phyloP scores from a whole-genome alignment of 2,888 invertebrate genomes.

The Orchesellides sinensis region DNA sequence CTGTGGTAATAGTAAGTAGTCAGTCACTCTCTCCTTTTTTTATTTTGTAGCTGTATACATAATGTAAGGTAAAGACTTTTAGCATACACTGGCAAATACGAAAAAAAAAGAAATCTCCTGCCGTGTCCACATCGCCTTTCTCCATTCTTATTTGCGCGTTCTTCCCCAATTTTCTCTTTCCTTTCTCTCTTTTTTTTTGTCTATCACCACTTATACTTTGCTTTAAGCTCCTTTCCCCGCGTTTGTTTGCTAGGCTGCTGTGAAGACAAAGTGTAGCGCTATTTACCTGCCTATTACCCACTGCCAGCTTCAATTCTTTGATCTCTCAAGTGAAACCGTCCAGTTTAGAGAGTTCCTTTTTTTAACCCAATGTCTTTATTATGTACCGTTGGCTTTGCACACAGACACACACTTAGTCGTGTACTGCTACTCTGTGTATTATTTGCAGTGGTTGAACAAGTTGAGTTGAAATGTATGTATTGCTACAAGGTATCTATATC shows the following conservation, averaged over 20 bases:
- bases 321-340: slow-evolving; percentile 55
- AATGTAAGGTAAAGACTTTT: neutral
- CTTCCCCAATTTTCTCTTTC: slow-evolving; percentile 2
- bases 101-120: neutral
- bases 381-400: slow-evolving; percentile 15
- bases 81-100: too few species aligned
- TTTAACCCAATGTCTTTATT: slow-evolving; percentile 11
- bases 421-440: too few species aligned
- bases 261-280: slow-evolving; percentile 42
- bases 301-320: slow-evolving; percentile 56
- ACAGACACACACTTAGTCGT: neutral
- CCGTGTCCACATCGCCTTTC: neutral
- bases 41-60: neutral
- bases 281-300: slow-evolving; percentile 57
- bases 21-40: slow-evolving; percentile 5
- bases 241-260: neutral
- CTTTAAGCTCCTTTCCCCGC: too few species aligned
- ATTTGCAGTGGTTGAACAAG: too few species aligned
- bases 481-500: neutral
- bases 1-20: neutral
- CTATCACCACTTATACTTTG: neutral
- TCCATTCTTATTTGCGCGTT: neutral
- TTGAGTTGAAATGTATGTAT: too few species aligned
- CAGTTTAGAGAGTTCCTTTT: slow-evolving; percentile 29
- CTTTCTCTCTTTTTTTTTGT: neutral